Evolutionary conservation across 2,113 vertebrate genomes (phyloP).

Genomic region (Patagioenas fasciata): DNA sequence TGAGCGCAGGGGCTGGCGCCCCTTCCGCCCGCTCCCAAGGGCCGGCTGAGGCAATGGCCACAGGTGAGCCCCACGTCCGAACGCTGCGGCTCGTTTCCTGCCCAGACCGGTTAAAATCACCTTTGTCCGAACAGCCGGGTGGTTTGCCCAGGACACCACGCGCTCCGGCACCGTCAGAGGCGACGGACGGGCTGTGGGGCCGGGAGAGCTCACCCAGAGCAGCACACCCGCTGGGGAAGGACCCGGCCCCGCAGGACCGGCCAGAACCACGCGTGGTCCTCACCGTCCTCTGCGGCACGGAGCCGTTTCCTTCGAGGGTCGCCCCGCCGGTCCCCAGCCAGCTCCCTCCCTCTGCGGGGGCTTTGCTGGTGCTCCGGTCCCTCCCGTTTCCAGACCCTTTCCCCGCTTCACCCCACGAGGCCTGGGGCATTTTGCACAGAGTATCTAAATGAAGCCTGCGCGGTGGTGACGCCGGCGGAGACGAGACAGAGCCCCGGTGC

Average conservation of each 20-base stretch:
- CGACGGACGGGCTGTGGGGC: accelerated
- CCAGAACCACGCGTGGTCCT: not conserved
- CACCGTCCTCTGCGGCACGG: not conserved
- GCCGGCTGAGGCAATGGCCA: not conserved
- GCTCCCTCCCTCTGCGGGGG: not conserved
- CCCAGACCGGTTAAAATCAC: not conserved
- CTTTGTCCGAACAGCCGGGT: accelerated
- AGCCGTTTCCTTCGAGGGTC: not conserved
- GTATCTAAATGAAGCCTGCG: not conserved
- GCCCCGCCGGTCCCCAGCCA: not conserved
- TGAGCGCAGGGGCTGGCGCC: not conserved
- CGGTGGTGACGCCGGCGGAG: accelerated
- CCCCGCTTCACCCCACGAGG: accelerated
- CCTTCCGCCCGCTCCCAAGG: not conserved
- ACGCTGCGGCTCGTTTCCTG: not conserved
- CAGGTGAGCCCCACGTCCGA: not conserved
- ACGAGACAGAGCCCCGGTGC: accelerated
- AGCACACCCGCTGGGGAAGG: not conserved
- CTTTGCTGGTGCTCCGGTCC: not conserved
- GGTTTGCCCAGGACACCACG: not conserved
- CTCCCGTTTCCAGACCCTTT: not conserved
- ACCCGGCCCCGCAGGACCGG: not conserved
- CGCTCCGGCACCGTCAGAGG: accelerated
- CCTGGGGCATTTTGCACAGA: not conserved
- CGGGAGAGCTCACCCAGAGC: accelerated